Evolutionary conservation across 1,140 invertebrate genomes (phyloP).

Genomic region (Drosophila albomicans): DNA sequence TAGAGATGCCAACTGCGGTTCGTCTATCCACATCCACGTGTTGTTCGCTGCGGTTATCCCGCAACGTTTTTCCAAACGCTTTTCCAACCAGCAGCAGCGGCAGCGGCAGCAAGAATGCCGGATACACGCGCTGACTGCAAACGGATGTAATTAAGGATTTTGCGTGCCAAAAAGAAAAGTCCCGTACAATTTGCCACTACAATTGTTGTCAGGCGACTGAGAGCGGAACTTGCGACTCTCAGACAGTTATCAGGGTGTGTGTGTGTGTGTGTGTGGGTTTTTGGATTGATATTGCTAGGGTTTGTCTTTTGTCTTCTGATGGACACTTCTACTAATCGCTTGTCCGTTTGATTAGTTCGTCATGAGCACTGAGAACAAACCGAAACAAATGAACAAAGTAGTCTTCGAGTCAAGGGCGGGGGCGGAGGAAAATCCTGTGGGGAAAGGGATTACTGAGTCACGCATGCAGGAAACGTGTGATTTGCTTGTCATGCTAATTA

Average conservation of each 20-base stretch:
- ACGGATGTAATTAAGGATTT: conserved; percentile 82
- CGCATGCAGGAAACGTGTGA: conserved; percentile 20
- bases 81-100: not conserved
- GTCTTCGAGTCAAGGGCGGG: not conserved
- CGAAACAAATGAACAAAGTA: not conserved
- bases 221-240: conserved; percentile 35
- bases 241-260: conserved; percentile 20
- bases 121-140: conserved; percentile 73
- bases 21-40: conserved; percentile 59
- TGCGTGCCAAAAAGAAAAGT: conserved; percentile 67
- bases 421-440: not conserved
- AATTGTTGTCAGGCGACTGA: conserved; percentile 18
- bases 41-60: conserved; percentile 71
- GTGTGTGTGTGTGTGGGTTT: conserved; percentile 4
- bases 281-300: conserved; percentile 7
- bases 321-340: conserved; percentile 35
- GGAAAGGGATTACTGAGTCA: not conserved
- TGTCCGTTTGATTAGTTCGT: conserved; percentile 61
- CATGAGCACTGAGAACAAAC: not conserved
- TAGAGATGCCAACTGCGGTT: conserved; percentile 62
- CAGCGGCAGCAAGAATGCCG: conserved; percentile 29
- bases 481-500: conserved; percentile 64
- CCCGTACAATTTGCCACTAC: conserved; percentile 58
- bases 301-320: not conserved
- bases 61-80: conserved; percentile 25